Evolutionary conservation across 2,113 vertebrate species (phyloP).

Genomic region (Anhinga rufa): DNA sequence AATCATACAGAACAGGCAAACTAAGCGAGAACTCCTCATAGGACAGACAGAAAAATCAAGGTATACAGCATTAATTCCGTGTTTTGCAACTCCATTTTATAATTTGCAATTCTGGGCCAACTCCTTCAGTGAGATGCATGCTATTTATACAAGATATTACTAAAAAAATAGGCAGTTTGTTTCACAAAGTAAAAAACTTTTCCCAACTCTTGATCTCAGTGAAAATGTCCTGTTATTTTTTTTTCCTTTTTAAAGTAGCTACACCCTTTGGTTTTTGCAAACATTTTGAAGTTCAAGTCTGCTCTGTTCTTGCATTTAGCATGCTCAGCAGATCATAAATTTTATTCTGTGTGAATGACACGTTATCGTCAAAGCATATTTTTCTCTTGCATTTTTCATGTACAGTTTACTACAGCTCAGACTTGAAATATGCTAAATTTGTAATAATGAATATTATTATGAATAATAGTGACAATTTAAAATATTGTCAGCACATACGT

Average conservation of each 20-base stretch:
- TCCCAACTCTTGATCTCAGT: neutral
- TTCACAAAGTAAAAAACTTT: slow-evolving; percentile 12
- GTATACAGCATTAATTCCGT: neutral
- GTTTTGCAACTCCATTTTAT: neutral
- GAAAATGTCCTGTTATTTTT: neutral
- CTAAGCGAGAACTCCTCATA: neutral
- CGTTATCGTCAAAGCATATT: slow-evolving; percentile 63
- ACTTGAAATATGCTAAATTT: slow-evolving; percentile 58
- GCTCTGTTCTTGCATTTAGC: slow-evolving; percentile 22
- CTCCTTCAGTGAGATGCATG: neutral
- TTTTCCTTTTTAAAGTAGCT: neutral
- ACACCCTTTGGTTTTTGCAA: slow-evolving; percentile 34
- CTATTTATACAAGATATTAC: neutral
- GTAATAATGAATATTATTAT: slow-evolving; percentile 44
- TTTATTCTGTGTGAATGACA: slow-evolving; percentile 61
- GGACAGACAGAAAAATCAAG: neutral
- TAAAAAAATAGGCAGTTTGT: neutral
- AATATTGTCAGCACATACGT: neutral
- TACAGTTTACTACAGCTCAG: slow-evolving; percentile 57
- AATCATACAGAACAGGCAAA: neutral
- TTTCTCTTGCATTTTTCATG: slow-evolving; percentile 56
- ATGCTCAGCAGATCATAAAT: slow-evolving; percentile 54
- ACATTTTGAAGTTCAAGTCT: slow-evolving; percentile 23
- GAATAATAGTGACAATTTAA: slow-evolving; percentile 27
- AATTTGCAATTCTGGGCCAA: neutral